Evolutionary conservation across 1,140 invertebrate genomes (phyloP), one percentile per base, ranked within the genome.

Genomic region (Caenorhabditis tropicalis): DNA sequence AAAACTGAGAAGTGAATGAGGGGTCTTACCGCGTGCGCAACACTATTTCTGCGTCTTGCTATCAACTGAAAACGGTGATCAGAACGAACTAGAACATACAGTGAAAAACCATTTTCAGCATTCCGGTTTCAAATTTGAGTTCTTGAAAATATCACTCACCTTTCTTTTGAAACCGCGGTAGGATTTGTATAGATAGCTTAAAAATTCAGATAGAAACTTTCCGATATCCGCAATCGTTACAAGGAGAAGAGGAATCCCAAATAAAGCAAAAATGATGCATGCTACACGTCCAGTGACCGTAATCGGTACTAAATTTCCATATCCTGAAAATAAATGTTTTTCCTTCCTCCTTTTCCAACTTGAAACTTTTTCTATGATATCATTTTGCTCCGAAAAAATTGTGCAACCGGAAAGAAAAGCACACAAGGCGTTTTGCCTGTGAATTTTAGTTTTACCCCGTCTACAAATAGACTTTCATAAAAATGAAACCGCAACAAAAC

Each of bases 201-300:
- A 82, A 82, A 90, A 90, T 31, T 90, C 89, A 19, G 89, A 89
- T n/a, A 90, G 81, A 83, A 90, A 90, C 82, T 90, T 90, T 29
- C 93, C 93, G 79, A 93, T 92, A 86, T 92, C 92, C 0, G 93
- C 92, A 49, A 93, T 90, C 74, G 92, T 93, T 10, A 93, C 87
- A 33, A 93, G 87, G 88, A 93, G 92, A 0, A 93, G 86, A 5
- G 93, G 93, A 48, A 93, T 93, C 4, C 93, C 93, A 19, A 93
- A 88, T 9, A 93, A 88, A 6, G 93, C 92, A 88, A 93, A 93
- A 10, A 91, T 90, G 39, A 93, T 93, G 82, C 92, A 93, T 7
- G 92, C 92, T 82, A 93, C 86, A 74, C 92, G 89, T 27, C 93
- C 93, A 87, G 90, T 91, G 27, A 91, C 88, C 12, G 93, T 93